phyloP scores from a whole-genome alignment of 2,888 invertebrate genomes.

The Dryomyza anilis region DNA sequence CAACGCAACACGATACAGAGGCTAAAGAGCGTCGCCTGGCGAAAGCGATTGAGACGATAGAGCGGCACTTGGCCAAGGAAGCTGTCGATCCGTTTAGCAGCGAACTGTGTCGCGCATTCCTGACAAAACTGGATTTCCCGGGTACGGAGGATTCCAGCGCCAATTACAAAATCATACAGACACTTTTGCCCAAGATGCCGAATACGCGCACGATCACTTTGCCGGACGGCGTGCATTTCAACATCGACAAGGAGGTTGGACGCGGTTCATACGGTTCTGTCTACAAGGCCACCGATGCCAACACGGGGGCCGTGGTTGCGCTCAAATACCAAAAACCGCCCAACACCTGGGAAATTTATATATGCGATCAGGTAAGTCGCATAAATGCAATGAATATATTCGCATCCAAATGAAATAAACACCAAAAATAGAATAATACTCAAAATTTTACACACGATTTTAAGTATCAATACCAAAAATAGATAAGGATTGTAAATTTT shows the following conservation, averaged over 20 bases:
- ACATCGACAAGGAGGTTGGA: constrained; percentile 77
- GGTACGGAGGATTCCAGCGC: constrained; percentile 64
- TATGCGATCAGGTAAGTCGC: constrained; percentile 66
- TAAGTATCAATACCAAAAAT: too few relatives aligned
- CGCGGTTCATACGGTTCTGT: constrained; percentile 89
- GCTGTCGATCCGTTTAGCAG: constrained; percentile 83
- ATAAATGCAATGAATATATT: too few relatives aligned
- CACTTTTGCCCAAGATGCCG: constrained; percentile 68
- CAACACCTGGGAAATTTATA: constrained; percentile 94
- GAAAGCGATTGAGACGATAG: constrained; percentile 57
- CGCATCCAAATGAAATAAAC: too few relatives aligned
- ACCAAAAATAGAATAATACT: background rate
- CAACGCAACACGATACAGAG: constrained; percentile 58
- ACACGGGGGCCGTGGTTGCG: constrained; percentile 65
- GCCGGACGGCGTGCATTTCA: constrained; percentile 65
- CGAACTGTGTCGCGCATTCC: constrained; percentile 71
- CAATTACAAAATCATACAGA: constrained; percentile 66
- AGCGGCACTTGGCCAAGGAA: constrained; percentile 55
- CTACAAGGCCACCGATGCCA: constrained; percentile 62
- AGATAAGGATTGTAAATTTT: too few relatives aligned
- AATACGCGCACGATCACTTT: constrained; percentile 63
- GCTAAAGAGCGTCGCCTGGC: constrained; percentile 55
- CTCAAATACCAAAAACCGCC: constrained; percentile 89
- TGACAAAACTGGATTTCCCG: constrained; percentile 77
- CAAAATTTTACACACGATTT: background rate